Percentiles rank a stretch among this genome's conserved stretches.
Evolutionary conservation across 1,140 invertebrate species (phyloP).

Genomic region (Brachionus manjavacas): DNA sequence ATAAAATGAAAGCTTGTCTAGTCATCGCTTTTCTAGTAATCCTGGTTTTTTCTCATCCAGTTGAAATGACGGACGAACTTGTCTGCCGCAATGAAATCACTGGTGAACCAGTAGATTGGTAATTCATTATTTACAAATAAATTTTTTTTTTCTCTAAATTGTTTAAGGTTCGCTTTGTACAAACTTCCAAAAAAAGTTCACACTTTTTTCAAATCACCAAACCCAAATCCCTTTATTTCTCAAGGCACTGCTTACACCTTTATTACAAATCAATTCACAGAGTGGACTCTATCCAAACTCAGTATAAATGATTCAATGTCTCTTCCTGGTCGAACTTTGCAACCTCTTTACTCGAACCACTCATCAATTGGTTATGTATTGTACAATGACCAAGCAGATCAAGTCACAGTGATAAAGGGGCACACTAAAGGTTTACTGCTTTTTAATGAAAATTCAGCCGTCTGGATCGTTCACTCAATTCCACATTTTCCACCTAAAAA

Average conservation of each 20-base stretch:
- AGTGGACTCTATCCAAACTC: neutral
- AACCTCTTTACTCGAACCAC: conserved; percentile 1
- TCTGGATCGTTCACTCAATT: conserved; percentile 38
- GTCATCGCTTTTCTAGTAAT: neutral
- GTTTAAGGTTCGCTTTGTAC: conserved; percentile 30
- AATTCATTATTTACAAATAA: neutral
- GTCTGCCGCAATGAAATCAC: conserved; percentile 24
- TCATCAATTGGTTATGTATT: conserved; percentile 27
- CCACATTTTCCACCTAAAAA: conserved; percentile 31
- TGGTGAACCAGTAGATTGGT: conserved; percentile 37
- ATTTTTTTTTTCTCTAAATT: neutral
- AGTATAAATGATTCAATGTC: conserved; percentile 23
- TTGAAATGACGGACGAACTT: neutral
- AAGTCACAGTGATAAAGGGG: neutral
- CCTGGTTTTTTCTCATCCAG: neutral
- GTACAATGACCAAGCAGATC: conserved; percentile 40
- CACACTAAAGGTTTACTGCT: conserved; percentile 30
- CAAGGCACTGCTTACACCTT: conserved; percentile 1
- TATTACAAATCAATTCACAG: neutral
- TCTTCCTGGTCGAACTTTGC: neutral
- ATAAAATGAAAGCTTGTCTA: neutral
- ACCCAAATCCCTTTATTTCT: neutral
- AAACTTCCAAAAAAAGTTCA: conserved; percentile 23
- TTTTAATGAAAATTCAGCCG: neutral
- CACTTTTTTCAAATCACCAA: neutral